phyloP scores from a whole-genome alignment of 2,797 vertebrate genomes.

The Fistularia commersonii region DNA sequence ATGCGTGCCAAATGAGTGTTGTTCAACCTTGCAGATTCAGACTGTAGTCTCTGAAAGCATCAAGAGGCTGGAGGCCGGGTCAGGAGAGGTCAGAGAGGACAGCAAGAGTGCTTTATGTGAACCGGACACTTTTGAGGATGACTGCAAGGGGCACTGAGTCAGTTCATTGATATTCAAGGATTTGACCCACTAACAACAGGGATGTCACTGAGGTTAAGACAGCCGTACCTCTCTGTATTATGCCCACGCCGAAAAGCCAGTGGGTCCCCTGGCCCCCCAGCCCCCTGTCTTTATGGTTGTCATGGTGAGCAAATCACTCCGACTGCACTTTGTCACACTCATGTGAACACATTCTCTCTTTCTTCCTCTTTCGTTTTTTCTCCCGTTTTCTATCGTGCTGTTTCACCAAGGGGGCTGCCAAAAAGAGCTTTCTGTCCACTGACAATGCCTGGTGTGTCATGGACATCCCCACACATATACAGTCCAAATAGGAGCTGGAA shows the following conservation, averaged over 20 bases:
- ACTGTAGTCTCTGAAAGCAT: slow-evolving; percentile 44
- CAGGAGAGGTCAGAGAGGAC: slow-evolving; percentile 72
- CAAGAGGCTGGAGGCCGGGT: slow-evolving; percentile 64
- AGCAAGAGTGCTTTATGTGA: slow-evolving; percentile 65
- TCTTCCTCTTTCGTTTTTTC: slow-evolving; percentile 60
- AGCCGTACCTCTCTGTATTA: slow-evolving; percentile 66
- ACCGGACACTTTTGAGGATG: slow-evolving; percentile 67
- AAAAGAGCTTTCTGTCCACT: slow-evolving; percentile 42
- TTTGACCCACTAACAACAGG: slow-evolving; percentile 80
- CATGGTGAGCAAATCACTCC: slow-evolving; percentile 72
- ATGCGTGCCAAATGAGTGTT: slow-evolving; percentile 45
- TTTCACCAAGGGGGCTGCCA: slow-evolving; percentile 42
- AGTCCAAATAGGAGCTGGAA: slow-evolving; percentile 40
- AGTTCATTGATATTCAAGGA: slow-evolving; percentile 85
- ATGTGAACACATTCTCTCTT: slow-evolving; percentile 63
- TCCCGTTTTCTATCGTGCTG: slow-evolving; percentile 54
- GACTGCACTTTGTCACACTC: slow-evolving; percentile 71
- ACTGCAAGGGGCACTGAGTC: slow-evolving; percentile 68
- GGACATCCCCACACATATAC: slow-evolving; percentile 48
- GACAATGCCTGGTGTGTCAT: slow-evolving; percentile 46
- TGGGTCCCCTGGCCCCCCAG: slow-evolving; percentile 31
- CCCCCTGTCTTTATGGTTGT: slow-evolving; percentile 49
- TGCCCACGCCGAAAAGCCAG: slow-evolving; percentile 56
- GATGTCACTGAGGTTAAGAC: slow-evolving; percentile 76
- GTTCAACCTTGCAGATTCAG: slow-evolving; percentile 58